Evolutionary conservation across 1,140 invertebrate genomes (phyloP).

Genomic region (Pseudoatta argentina): DNA sequence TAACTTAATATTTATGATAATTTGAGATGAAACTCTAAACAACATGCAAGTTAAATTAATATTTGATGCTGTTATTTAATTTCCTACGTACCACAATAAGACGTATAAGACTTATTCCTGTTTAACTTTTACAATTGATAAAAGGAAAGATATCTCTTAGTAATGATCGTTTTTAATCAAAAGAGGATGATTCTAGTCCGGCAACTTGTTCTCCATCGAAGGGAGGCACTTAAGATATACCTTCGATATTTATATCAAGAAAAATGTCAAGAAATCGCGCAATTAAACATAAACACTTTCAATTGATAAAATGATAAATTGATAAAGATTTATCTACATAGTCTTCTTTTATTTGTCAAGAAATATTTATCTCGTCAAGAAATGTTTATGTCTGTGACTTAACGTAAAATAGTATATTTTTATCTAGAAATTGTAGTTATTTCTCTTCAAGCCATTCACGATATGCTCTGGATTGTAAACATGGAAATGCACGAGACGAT

Average conservation of each 20-base stretch:
- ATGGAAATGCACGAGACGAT: slow-evolving; percentile 66
- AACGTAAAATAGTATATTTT: neutral
- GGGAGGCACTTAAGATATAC: neutral
- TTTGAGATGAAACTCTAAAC: neutral
- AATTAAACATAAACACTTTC: neutral
- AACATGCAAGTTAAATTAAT: neutral
- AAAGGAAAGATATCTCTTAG: slow-evolving; percentile 38
- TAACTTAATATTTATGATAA: slow-evolving; percentile 31
- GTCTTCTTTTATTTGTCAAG: neutral
- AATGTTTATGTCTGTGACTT: neutral
- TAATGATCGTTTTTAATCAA: slow-evolving; percentile 34
- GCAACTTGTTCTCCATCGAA: slow-evolving; percentile 49
- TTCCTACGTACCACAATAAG: neutral
- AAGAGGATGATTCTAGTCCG: slow-evolving; percentile 26
- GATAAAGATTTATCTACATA: neutral
- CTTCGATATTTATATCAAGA: neutral
- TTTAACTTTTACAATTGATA: slow-evolving; percentile 7
- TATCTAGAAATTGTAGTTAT: slow-evolving; percentile 15
- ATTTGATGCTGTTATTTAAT: neutral
- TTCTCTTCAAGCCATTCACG: slow-evolving; percentile 47
- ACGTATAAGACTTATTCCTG: neutral
- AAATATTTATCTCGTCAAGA: neutral
- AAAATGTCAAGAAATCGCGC: neutral
- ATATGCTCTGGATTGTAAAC: slow-evolving; percentile 60
- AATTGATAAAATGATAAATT: slow-evolving; percentile 7